A percentile compares a stretch with the other conserved stretches of the same genome.
Conservation (phyloP, 1,140 invertebrate genomes). For the Ceratina australensis region DNA sequence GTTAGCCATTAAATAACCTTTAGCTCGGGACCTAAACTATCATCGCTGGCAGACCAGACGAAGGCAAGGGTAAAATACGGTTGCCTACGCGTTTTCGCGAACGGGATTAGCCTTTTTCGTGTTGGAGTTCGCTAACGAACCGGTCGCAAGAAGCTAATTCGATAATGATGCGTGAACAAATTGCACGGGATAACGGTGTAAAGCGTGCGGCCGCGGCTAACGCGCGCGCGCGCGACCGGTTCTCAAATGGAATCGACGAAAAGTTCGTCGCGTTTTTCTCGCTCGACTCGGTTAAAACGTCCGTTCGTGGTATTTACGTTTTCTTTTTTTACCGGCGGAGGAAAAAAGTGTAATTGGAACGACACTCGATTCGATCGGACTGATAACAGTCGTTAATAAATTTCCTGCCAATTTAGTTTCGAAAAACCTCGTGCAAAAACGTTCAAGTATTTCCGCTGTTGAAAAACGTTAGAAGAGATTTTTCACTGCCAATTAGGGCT, state of each 20-base stretch:
- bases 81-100: not conserved
- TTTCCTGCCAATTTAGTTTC: not conserved
- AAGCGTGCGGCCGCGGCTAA: constrained; percentile 2
- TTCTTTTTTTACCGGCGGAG: not conserved
- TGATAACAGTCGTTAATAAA: constrained; percentile 16
- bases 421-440: no score
- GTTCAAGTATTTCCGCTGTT: no score
- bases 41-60: not conserved
- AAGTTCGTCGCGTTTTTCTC: constrained; percentile 1
- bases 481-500: no score
- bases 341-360: not conserved
- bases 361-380: not conserved
- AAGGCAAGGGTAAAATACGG: not conserved
- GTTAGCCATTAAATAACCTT: not conserved
- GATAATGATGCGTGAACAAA: constrained; percentile 36
- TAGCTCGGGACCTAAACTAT: not conserved
- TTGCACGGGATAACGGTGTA: constrained; percentile 27
- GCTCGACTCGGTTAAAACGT: constrained; percentile 4
- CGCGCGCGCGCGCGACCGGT: constrained; percentile 14
- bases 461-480: no score
- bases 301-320: not conserved
- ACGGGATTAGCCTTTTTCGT: constrained; percentile 9
- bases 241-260: constrained; percentile 7
- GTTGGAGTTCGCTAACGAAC: not conserved
- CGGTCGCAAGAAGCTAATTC: constrained; percentile 24